phyloP scores from a whole-genome alignment of 2,797 vertebrate genomes.

The Pangasius mekongensis region DNA sequence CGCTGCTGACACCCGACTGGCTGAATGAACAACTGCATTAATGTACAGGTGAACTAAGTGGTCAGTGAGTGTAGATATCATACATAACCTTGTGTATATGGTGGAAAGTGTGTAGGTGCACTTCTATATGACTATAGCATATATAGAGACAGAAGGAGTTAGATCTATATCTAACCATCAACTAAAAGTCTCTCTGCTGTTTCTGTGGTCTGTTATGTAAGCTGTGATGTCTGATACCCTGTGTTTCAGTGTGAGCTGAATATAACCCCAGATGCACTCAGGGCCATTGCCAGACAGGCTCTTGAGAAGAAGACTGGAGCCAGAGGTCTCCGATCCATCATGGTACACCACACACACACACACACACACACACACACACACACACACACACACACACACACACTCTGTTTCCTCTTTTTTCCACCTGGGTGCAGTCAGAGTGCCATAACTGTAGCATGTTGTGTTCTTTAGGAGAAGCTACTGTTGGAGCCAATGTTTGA shows the following conservation, averaged over 20 bases:
- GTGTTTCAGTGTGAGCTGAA: constrained; percentile 83
- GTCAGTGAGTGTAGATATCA: not conserved
- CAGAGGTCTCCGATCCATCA: constrained; percentile 87
- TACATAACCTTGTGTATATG: not conserved
- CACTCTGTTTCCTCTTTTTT: not conserved
- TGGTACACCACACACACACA: constrained; percentile 77
- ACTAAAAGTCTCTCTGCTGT: not conserved
- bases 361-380: not conserved
- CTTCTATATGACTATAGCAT: not conserved
- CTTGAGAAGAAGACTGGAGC: constrained; percentile 88
- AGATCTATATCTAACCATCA: not conserved
- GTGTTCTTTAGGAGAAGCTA: constrained; percentile 78
- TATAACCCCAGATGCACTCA: constrained; percentile 83
- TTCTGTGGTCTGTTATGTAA: constrained; percentile 11
- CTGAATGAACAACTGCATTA: not conserved
- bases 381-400: constrained; percentile 47
- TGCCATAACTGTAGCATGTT: not conserved
- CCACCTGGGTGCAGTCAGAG: not conserved
- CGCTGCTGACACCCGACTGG: not conserved
- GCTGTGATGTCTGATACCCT: not conserved
- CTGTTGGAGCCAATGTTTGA: constrained; percentile 90
- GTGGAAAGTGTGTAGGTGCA: not conserved
- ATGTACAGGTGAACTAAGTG: not conserved
- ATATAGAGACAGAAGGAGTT: not conserved
- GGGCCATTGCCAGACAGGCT: constrained; percentile 84